Evolutionary conservation across 2,888 invertebrate genomes (phyloP).

Genomic region (Drosophila mimica): DNA sequence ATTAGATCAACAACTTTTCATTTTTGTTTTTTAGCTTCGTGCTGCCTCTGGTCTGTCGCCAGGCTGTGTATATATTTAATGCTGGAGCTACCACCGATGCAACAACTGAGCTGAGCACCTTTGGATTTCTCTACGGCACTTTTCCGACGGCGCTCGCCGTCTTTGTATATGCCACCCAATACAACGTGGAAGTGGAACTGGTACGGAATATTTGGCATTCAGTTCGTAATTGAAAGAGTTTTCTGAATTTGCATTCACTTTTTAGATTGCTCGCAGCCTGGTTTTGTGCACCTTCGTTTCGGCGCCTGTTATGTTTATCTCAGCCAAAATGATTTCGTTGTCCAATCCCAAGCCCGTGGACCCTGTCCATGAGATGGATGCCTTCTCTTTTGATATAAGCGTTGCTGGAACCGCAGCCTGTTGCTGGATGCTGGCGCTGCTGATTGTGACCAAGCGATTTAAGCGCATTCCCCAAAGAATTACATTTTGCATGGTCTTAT

Average conservation of each 20-base stretch:
- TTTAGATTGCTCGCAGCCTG: slow-evolving; percentile 96
- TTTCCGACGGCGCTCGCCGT: slow-evolving; percentile 98
- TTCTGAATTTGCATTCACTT: not conserved
- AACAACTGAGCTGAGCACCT: slow-evolving; percentile 93
- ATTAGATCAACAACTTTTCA: not conserved
- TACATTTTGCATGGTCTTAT: slow-evolving; percentile 91
- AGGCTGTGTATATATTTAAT: slow-evolving; percentile 91
- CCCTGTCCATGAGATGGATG: slow-evolving; percentile 89
- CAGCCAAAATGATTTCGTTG: slow-evolving; percentile 95
- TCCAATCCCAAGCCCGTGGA: slow-evolving; percentile 89
- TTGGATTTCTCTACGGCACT: slow-evolving; percentile 97
- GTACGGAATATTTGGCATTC: slow-evolving; percentile 85
- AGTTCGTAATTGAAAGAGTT: not conserved
- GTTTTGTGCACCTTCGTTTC: slow-evolving; percentile 97
- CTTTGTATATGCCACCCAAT: slow-evolving; percentile 96
- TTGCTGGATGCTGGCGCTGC: slow-evolving; percentile 91
- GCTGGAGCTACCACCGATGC: slow-evolving; percentile 90
- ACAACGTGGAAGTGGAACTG: slow-evolving; percentile 93
- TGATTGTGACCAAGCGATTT: slow-evolving; percentile 90
- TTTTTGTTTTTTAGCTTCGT: slow-evolving; percentile 87
- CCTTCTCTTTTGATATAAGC: slow-evolving; percentile 93
- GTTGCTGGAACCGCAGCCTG: slow-evolving; percentile 91
- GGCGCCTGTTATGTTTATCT: slow-evolving; percentile 97
- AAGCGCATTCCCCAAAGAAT: slow-evolving; percentile 92
- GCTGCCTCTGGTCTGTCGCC: slow-evolving; percentile 93